These are phyloP conservation scores for Lepus townsendii DNA, from an alignment of 2,797 vertebrate species.

Conservation along the genomic window DNA sequence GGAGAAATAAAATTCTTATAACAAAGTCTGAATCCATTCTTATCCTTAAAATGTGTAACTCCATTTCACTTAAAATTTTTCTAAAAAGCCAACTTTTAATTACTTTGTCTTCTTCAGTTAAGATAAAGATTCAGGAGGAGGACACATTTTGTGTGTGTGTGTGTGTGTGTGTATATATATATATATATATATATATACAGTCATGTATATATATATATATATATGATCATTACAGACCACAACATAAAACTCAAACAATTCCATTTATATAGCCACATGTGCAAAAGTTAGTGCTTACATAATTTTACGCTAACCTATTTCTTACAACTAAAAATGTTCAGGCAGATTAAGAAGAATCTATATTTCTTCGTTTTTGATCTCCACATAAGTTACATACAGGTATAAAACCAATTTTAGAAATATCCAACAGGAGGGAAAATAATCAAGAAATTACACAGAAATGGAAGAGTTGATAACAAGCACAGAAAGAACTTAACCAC, in stretches of 20 bases:
- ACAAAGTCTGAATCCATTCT: background rate
- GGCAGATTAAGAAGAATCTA: background rate
- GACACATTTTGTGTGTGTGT: too few relatives aligned
- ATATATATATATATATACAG: too few relatives aligned
- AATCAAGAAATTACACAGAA: background rate
- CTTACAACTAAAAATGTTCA: slow-evolving; percentile 24
- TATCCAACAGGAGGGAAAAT: slow-evolving; percentile 13
- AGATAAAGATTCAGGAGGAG: background rate
- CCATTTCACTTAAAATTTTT: slow-evolving; percentile 9
- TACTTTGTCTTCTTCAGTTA: slow-evolving; percentile 40
- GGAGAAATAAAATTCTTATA: slow-evolving; percentile 47
- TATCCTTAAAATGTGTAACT: slow-evolving; percentile 31
- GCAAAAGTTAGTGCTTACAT: background rate
- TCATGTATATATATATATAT: background rate
- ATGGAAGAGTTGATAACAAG: background rate
- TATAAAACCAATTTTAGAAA: slow-evolving; percentile 45
- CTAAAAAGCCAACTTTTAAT: background rate
- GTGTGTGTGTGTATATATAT: too few relatives aligned
- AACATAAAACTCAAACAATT: slow-evolving; percentile 52
- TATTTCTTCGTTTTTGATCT: slow-evolving; percentile 38
- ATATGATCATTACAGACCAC: background rate
- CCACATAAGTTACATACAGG: background rate
- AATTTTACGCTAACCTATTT: slow-evolving; percentile 42
- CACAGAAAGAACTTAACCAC: background rate
- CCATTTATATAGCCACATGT: background rate